phyloP scores from a whole-genome alignment of 2,113 vertebrate genomes.

The Lepus timidus region DNA sequence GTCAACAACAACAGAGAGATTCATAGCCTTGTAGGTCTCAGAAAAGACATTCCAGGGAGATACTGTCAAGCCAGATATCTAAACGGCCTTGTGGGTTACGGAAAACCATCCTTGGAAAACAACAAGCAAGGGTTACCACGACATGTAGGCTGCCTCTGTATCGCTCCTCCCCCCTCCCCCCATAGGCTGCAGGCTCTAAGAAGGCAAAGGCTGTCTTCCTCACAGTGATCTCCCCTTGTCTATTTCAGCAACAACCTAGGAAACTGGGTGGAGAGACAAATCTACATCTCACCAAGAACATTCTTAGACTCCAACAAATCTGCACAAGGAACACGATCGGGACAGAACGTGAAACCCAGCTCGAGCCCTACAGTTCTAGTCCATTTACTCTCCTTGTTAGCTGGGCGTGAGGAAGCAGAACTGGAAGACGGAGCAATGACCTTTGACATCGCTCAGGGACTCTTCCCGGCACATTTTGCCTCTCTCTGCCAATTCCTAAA shows the following conservation, averaged over 20 bases:
- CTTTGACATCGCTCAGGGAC: neutral
- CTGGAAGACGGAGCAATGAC: neutral
- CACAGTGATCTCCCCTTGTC: neutral
- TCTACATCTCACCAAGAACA: neutral
- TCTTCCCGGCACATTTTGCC: conserved; percentile 32
- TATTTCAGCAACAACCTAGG: conserved; percentile 4
- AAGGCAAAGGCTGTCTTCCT: neutral
- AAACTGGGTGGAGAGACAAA: neutral
- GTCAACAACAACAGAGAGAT: neutral
- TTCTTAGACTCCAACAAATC: conserved; percentile 13
- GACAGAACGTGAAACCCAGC: neutral
- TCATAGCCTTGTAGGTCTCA: neutral
- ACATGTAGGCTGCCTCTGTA: neutral
- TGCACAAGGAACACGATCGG: neutral
- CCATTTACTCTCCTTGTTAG: conserved; percentile 12
- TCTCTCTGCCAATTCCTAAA: conserved; percentile 65
- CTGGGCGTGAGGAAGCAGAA: conserved; percentile 28
- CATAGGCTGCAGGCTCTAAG: neutral
- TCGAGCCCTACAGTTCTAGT: neutral
- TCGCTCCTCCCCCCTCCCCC: neutral
- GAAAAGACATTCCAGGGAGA: neutral
- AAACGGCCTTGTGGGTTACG: neutral
- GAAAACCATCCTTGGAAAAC: neutral
- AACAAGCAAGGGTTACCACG: neutral
- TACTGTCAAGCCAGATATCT: neutral